Percentiles rank a stretch among this genome's conserved stretches.
These are phyloP conservation scores for Trisateles emortualis DNA, from an alignment of 2,888 invertebrate genomes.

Conservation along the genomic window DNA sequence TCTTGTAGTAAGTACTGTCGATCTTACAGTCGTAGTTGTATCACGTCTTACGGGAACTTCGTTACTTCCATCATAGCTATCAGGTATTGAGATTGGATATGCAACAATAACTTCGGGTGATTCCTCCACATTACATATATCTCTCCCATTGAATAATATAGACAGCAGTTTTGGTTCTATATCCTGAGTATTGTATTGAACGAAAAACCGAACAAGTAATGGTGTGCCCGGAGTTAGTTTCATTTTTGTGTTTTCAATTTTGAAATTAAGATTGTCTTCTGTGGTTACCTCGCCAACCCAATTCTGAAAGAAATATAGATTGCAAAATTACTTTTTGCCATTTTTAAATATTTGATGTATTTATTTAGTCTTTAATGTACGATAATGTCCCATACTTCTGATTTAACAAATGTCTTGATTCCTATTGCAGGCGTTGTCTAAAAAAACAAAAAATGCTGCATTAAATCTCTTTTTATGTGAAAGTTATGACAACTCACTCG, in stretches of 20 bases:
- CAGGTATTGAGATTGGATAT: not conserved
- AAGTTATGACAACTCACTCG: no score
- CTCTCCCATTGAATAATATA: slow-evolving; percentile 85
- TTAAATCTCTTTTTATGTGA: no score
- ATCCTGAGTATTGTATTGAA: slow-evolving; percentile 79
- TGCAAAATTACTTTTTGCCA: not conserved
- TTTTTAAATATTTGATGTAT: not conserved
- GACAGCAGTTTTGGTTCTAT: slow-evolving; percentile 76
- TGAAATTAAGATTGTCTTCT: slow-evolving; percentile 85
- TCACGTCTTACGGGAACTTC: not conserved
- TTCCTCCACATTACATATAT: slow-evolving; percentile 71
- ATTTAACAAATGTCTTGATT: no score
- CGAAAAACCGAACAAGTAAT: slow-evolving; percentile 84
- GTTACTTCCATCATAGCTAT: not conserved
- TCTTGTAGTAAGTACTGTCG: slow-evolving; percentile 6
- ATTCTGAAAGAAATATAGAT: slow-evolving; percentile 70
- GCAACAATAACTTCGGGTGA: not conserved
- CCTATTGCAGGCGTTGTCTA: no score
- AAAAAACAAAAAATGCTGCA: no score
- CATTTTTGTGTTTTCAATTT: slow-evolving; percentile 84
- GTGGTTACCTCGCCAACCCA: slow-evolving; percentile 87
- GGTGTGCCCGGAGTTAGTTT: slow-evolving; percentile 82
- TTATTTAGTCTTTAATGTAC: not conserved
- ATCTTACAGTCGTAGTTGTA: not conserved
- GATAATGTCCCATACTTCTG: not conserved